These are phyloP conservation scores for Erebia ligea DNA, from an alignment of 2,888 invertebrate genomes.

Conservation along the genomic window DNA sequence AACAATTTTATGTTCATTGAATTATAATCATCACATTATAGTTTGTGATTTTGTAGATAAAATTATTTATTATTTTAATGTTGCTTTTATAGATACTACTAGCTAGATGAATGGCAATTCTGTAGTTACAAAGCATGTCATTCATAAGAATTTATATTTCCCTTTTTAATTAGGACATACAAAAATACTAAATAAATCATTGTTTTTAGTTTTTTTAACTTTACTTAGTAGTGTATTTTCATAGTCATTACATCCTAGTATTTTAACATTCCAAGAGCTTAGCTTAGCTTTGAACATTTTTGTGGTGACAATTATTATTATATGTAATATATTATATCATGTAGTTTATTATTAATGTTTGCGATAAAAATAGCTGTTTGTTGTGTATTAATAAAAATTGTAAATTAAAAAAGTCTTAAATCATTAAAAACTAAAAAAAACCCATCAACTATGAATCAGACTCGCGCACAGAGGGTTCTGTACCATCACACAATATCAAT, in stretches of 20 bases:
- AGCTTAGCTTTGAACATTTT: slow-evolving; percentile 47
- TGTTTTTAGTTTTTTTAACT: too few relatives aligned
- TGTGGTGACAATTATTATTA: slow-evolving; percentile 27
- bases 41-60: slow-evolving; percentile 37
- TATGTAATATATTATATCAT: slow-evolving; percentile 17
- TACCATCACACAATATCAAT: too few relatives aligned
- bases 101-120: too few relatives aligned
- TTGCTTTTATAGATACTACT: slow-evolving; percentile 24
- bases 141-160: too few relatives aligned
- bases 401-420: slow-evolving; percentile 10
- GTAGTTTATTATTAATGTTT: slow-evolving; percentile 17
- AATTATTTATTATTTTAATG: slow-evolving; percentile 24
- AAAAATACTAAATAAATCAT: too few relatives aligned
- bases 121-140: too few relatives aligned
- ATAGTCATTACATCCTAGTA: slow-evolving; percentile 19
- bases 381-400: slow-evolving; percentile 24
- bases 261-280: slow-evolving; percentile 54
- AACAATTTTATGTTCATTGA: slow-evolving; percentile 5
- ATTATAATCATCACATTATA: slow-evolving; percentile 10
- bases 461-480: too few relatives aligned
- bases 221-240: too few relatives aligned
- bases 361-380: slow-evolving; percentile 28
- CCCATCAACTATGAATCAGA: too few relatives aligned
- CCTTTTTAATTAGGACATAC: too few relatives aligned
- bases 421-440: too few relatives aligned